Percentiles rank a stretch among this genome's conserved stretches.
phyloP scores from a whole-genome alignment of 1,140 invertebrate species.

The Charaxes varanes region DNA sequence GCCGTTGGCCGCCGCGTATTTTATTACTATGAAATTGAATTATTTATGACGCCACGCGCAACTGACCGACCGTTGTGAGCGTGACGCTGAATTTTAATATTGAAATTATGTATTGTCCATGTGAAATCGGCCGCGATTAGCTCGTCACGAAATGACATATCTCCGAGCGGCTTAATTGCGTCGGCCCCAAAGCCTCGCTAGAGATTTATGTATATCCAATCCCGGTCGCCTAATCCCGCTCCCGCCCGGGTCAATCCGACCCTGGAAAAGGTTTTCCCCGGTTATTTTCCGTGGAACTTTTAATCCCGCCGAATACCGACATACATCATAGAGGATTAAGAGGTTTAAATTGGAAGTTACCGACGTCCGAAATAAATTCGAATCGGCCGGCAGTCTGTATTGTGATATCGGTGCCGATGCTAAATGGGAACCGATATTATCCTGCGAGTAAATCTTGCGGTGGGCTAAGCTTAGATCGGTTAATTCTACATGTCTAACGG shows the following conservation, averaged over 20 bases:
- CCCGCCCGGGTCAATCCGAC: slow-evolving; percentile 66
- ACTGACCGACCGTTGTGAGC: slow-evolving; percentile 55
- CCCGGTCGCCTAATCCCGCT: slow-evolving; percentile 67
- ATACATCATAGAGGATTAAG: slow-evolving; percentile 74
- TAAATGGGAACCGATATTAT: slow-evolving; percentile 67
- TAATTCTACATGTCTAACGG: slow-evolving; percentile 10
- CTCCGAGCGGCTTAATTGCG: slow-evolving; percentile 64
- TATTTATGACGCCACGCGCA: slow-evolving; percentile 64
- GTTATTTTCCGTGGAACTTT: slow-evolving; percentile 74
- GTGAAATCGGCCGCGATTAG: slow-evolving; percentile 49
- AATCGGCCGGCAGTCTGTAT: slow-evolving; percentile 69
- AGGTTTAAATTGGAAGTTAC: slow-evolving; percentile 74
- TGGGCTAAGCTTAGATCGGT: slow-evolving; percentile 38
- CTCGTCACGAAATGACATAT: slow-evolving; percentile 68
- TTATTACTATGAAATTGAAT: slow-evolving; percentile 75
- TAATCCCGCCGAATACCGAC: slow-evolving; percentile 72
- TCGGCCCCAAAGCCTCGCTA: slow-evolving; percentile 61
- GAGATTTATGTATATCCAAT: slow-evolving; percentile 73
- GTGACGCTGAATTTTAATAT: slow-evolving; percentile 66
- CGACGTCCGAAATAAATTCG: slow-evolving; percentile 74
- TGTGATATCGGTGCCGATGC: slow-evolving; percentile 67
- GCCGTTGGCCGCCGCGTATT: slow-evolving; percentile 68
- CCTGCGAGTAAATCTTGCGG: slow-evolving; percentile 55
- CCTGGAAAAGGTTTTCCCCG: slow-evolving; percentile 73
- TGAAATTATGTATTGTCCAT: slow-evolving; percentile 56